These are phyloP conservation scores for Pogonomyrmex barbatus DNA, from an alignment of 1,140 invertebrate genomes.

Conservation along the genomic window DNA sequence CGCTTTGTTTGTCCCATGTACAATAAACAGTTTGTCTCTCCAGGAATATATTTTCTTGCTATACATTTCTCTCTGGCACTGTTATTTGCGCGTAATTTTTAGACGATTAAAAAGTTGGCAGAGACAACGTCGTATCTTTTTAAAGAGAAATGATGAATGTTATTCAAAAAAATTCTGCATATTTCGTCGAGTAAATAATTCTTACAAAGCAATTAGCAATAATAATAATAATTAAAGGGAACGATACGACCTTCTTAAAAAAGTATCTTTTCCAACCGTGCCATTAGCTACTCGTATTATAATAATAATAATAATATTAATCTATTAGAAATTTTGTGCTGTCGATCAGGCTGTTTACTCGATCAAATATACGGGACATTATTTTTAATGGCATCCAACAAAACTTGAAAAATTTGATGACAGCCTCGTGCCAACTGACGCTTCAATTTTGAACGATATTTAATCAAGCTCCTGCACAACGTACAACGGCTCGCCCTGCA, in stretches of 20 bases:
- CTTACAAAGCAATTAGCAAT: neutral
- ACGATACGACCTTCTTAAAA: neutral
- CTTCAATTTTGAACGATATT: slow-evolving; percentile 34
- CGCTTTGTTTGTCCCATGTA: neutral
- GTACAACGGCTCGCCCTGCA: slow-evolving; percentile 21
- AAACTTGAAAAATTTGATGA: neutral
- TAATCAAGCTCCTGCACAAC: slow-evolving; percentile 24
- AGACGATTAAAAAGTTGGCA: neutral
- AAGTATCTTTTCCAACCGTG: neutral
- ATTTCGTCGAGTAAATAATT: neutral
- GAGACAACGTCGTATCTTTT: neutral
- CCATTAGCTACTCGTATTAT: neutral
- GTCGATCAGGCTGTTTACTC: neutral
- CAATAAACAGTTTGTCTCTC: neutral
- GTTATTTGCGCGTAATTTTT: neutral
- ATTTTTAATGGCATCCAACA: neutral
- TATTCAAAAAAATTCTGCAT: slow-evolving; percentile 19
- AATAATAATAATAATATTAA: neutral
- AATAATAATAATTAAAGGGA: neutral
- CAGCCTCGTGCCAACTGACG: neutral
- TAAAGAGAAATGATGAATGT: neutral
- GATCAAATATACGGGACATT: neutral
- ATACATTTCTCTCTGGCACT: neutral
- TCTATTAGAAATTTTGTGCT: neutral
- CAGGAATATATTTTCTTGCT: neutral